phyloP scores from a whole-genome alignment of 2,113 vertebrate species.

The Datnioides undecimradiatus region DNA sequence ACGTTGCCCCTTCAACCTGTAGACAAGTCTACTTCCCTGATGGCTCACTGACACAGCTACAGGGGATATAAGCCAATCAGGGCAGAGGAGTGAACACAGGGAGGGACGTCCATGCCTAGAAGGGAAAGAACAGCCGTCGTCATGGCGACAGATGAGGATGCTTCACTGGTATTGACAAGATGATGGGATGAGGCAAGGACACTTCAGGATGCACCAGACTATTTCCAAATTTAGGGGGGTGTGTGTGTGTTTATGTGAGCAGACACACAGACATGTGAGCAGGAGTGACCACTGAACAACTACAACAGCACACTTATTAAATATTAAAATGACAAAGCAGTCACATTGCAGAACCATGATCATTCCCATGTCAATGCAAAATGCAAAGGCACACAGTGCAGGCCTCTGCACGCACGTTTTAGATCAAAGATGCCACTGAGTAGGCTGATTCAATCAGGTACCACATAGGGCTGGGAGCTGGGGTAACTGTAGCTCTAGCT shows the following conservation, averaged over 20 bases:
- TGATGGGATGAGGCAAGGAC: slow-evolving; percentile 71
- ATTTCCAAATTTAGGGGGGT: slow-evolving; percentile 39
- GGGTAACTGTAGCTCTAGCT: slow-evolving; percentile 52
- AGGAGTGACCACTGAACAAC: slow-evolving; percentile 1
- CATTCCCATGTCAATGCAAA: background rate
- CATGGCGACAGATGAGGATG: slow-evolving; percentile 79
- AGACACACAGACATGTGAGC: slow-evolving; percentile 8
- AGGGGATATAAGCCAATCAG: slow-evolving; percentile 68
- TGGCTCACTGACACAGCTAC: slow-evolving; percentile 56
- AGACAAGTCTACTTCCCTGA: slow-evolving; percentile 48
- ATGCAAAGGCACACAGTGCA: background rate
- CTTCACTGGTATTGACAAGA: slow-evolving; percentile 74
- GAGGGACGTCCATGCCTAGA: slow-evolving; percentile 60
- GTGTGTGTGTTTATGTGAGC: background rate
- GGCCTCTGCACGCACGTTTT: slow-evolving; percentile 7
- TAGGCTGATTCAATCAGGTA: slow-evolving; percentile 32
- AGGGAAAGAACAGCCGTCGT: slow-evolving; percentile 63
- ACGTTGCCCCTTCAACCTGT: slow-evolving; percentile 65
- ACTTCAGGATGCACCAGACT: slow-evolving; percentile 57
- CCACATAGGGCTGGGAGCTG: slow-evolving; percentile 35
- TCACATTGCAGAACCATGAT: background rate
- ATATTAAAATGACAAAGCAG: slow-evolving; percentile 22
- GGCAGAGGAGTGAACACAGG: slow-evolving; percentile 54
- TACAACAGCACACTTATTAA: background rate
- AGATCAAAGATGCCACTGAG: slow-evolving; percentile 36